Evolutionary conservation across 2,888 invertebrate species (phyloP).

Genomic region (Phrixothrix hirtus): DNA sequence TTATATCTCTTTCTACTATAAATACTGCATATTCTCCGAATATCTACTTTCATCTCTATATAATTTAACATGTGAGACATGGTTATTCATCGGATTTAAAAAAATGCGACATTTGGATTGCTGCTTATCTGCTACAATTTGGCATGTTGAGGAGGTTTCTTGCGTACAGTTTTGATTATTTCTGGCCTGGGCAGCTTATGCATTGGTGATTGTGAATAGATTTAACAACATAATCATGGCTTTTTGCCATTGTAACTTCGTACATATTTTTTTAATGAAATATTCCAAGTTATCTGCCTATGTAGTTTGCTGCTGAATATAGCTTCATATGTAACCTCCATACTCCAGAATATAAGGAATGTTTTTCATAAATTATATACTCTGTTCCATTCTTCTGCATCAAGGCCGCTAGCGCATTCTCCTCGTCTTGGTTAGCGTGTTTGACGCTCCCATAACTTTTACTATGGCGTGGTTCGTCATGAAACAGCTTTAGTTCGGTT

Average conservation of each 20-base stretch:
- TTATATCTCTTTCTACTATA: neutral
- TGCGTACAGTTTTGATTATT: neutral
- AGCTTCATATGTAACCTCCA: neutral
- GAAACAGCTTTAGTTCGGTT: too few relatives aligned
- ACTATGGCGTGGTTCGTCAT: neutral
- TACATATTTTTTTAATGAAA: too few relatives aligned
- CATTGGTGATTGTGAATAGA: too few relatives aligned
- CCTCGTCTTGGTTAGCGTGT: neutral
- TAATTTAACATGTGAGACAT: neutral
- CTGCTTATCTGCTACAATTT: neutral
- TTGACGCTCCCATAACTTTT: neutral
- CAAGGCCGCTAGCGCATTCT: neutral
- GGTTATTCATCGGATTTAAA: too few relatives aligned
- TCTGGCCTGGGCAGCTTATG: too few relatives aligned
- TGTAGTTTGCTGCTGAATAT: neutral
- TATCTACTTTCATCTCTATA: neutral
- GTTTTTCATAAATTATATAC: neutral
- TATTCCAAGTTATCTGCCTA: neutral
- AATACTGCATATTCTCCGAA: neutral
- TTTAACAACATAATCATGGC: too few relatives aligned
- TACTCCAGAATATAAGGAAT: neutral
- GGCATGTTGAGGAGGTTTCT: neutral
- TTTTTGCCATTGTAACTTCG: too few relatives aligned
- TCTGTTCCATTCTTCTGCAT: neutral
- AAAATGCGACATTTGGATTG: neutral